These are phyloP conservation scores for Monochamus alternatus DNA, from an alignment of 2,888 invertebrate genomes.

Conservation along the genomic window DNA sequence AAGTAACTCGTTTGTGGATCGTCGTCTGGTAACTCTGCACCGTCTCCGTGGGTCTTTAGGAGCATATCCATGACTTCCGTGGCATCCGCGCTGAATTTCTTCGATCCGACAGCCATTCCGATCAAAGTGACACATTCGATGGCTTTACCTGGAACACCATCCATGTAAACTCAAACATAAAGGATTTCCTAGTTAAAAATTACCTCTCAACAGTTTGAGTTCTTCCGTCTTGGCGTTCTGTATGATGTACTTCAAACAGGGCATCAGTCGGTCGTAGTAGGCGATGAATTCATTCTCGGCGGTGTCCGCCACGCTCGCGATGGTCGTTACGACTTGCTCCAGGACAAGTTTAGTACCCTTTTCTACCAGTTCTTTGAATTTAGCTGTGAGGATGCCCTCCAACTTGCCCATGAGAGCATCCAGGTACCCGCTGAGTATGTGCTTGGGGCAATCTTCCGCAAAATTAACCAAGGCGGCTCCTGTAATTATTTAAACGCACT, in stretches of 20 bases:
- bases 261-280: conserved; percentile 95
- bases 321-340: conserved; percentile 98
- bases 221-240: conserved; percentile 92
- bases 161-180: not conserved
- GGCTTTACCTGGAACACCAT: conserved; percentile 78
- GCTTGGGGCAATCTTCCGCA: conserved; percentile 98
- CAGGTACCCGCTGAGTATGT: conserved; percentile 91
- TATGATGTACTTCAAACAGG: conserved; percentile 97
- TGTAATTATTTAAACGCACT: conserved; percentile 56
- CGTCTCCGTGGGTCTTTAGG: conserved; percentile 90
- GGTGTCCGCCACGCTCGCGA: conserved; percentile 98
- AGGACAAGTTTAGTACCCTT: conserved; percentile 96
- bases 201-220: conserved; percentile 90
- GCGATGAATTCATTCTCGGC: conserved; percentile 95
- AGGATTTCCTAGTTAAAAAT: not conserved
- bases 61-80: conserved; percentile 97
- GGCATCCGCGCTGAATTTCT: conserved; percentile 92
- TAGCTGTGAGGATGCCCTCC: conserved; percentile 89
- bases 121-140: conserved; percentile 99
- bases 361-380: conserved; percentile 95
- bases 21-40: conserved; percentile 87
- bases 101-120: conserved; percentile 88
- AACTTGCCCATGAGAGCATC: conserved; percentile 93
- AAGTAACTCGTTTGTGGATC: conserved; percentile 98
- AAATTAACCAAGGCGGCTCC: conserved; percentile 99